Conservation (phyloP, 2,113 vertebrate genomes). For the Myiozetetes cayanensis region DNA sequence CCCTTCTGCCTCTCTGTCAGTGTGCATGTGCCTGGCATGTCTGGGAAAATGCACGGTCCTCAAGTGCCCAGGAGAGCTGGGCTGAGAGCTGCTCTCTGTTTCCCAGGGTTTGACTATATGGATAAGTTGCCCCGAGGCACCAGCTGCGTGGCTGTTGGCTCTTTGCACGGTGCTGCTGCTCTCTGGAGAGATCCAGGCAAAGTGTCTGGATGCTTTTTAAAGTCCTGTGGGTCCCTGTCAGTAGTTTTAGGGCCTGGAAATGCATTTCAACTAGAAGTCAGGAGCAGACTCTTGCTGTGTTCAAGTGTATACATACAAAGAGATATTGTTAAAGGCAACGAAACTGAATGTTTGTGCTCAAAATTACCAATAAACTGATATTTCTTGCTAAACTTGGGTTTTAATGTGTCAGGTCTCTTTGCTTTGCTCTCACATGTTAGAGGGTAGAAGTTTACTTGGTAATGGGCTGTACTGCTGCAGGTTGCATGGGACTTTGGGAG, state of each 20-base stretch:
- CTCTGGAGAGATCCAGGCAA: background rate
- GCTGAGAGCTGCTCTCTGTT: background rate
- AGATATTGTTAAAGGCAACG: background rate
- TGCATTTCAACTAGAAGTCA: background rate
- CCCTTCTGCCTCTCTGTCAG: background rate
- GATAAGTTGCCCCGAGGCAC: background rate
- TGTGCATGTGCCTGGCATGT: background rate
- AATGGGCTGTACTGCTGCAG: background rate
- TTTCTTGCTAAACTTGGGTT: background rate
- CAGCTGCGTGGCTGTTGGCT: background rate
- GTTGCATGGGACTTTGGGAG: background rate
- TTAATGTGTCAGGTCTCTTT: background rate
- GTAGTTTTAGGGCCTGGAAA: background rate
- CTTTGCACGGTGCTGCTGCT: background rate
- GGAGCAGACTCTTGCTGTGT: background rate
- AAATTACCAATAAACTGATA: background rate
- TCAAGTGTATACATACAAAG: background rate
- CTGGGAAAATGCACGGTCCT: background rate
- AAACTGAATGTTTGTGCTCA: background rate
- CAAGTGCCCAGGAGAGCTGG: background rate
- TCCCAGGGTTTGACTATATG: background rate
- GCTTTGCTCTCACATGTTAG: accelerated
- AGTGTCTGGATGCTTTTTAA: background rate
- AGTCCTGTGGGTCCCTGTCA: background rate
- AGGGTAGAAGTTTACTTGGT: background rate